Percentiles rank a stretch among this genome's conserved stretches.
phyloP scores from a whole-genome alignment of 2,797 vertebrate genomes.

The Chelon auratus region DNA sequence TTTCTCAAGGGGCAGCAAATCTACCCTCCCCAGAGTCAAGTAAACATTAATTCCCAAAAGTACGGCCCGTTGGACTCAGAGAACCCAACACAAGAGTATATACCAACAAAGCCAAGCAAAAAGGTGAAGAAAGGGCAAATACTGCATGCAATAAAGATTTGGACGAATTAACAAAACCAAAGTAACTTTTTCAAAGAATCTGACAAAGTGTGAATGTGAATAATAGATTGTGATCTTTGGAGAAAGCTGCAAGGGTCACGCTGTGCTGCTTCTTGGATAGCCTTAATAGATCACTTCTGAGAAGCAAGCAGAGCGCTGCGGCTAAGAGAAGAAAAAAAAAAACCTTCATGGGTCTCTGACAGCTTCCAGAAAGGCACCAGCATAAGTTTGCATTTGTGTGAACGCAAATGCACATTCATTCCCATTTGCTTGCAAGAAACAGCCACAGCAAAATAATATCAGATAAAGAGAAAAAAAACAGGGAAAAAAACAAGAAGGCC shows the following conservation, averaged over 20 bases:
- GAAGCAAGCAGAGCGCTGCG: slow-evolving; percentile 30
- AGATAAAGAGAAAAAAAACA: slow-evolving; percentile 33
- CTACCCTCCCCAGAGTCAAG: slow-evolving; percentile 35
- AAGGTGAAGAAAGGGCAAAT: background rate
- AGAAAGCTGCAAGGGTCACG: slow-evolving; percentile 31
- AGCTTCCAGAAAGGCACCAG: slow-evolving; percentile 36
- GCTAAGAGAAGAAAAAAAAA: slow-evolving; percentile 8
- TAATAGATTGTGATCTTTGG: slow-evolving; percentile 62
- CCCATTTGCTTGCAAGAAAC: slow-evolving; percentile 32
- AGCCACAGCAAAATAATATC: slow-evolving; percentile 42
- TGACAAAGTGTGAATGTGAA: slow-evolving; percentile 40
- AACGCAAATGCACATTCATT: slow-evolving; percentile 28
- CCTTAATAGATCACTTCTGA: slow-evolving; percentile 48
- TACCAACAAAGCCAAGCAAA: slow-evolving; percentile 27
- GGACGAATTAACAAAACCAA: slow-evolving; percentile 26
- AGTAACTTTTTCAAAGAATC: slow-evolving; percentile 7
- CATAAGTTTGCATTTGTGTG: slow-evolving; percentile 29
- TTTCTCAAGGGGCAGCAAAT: slow-evolving; percentile 33
- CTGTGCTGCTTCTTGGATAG: slow-evolving; percentile 36
- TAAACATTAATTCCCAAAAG: slow-evolving; percentile 52
- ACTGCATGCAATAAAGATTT: slow-evolving; percentile 8
- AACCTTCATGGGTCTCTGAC: slow-evolving; percentile 27
- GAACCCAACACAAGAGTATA: slow-evolving; percentile 9
- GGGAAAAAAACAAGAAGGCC: background rate
- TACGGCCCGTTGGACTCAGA: slow-evolving; percentile 23